Evolutionary conservation across 2,113 vertebrate genomes (phyloP), one percentile per base, ranked within the genome.

Genomic region (Cephalopholis sonnerati): DNA sequence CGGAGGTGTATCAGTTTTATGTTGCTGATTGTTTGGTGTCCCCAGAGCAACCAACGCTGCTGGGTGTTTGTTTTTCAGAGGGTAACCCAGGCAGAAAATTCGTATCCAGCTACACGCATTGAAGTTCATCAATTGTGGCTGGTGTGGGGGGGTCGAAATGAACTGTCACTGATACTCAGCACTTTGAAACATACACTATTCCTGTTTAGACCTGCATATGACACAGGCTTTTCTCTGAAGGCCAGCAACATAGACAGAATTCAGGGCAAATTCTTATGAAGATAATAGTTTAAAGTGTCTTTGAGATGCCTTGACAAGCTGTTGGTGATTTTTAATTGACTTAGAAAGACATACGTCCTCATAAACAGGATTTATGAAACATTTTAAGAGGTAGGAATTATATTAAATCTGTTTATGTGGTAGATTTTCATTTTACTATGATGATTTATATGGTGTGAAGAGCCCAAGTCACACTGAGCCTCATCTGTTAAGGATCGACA

Each of bases 41-140:
- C 66, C 82, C 84, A 58, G 53, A 67, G 81, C 62, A 76, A 90
- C 78, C 64, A 25, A 62, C 4, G 64, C 79, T 64, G 32, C 25
- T 3, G 9, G 18, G 25, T 64, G 77, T 91, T 75, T 85, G 84
- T 92, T 91, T 90, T 88, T 48, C 82, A 87, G 71, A 89, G 44
- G 59, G 73, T 76, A 87, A 89, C 54, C 41, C 80, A 83, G 77
- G 85, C 66, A 91, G 84, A 91, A 92, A 92, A 88, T 86, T n/a
- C 1, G 57, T 63, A 78, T 89, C 80, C 77, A 86, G 78, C 68
- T 63, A 41, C 86, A 89, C 10, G 11, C 59, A 85, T 54, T 76
- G 57, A 87, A n/a, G 55, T 79, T 63, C 17, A 69, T 62, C 68
- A 79, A 73, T 62, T 68, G 64, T 71, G 65, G 67, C 36, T 80